A percentile compares a stretch with the other conserved stretches of the same genome.
phyloP scores from a whole-genome alignment of 2,113 vertebrate genomes.

The Dicaeum eximium region DNA sequence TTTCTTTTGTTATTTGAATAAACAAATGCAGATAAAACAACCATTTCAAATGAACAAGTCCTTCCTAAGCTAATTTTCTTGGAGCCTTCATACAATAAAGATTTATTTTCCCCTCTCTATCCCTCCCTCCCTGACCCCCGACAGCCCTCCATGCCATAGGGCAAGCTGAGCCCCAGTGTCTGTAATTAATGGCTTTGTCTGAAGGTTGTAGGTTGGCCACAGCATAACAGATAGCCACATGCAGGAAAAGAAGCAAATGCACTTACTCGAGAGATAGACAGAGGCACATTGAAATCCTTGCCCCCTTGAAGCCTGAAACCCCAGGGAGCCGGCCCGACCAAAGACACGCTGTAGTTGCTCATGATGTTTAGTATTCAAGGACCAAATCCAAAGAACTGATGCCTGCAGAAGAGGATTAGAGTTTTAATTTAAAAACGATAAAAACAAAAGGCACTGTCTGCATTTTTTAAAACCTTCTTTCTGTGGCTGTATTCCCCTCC shows the following conservation, averaged over 20 bases:
- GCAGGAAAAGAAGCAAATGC: not conserved
- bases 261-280: slow-evolving; percentile 94
- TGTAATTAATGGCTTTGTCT: not conserved
- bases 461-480: not conserved
- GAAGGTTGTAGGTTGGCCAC: not conserved
- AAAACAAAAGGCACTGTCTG: not conserved
- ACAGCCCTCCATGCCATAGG: not conserved
- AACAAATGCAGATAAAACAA: not conserved
- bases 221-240: not conserved
- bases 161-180: not conserved
- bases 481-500: not conserved
- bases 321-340: slow-evolving; percentile 92
- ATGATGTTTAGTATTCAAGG: slow-evolving; percentile 71
- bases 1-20: not conserved
- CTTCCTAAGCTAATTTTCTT: not conserved
- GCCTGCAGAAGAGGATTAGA: slow-evolving; percentile 63
- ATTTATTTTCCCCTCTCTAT: not conserved
- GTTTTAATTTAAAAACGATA: not conserved
- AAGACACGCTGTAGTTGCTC: slow-evolving; percentile 90
- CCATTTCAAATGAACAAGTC: not conserved
- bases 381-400: slow-evolving; percentile 42
- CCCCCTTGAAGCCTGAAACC: slow-evolving; percentile 97
- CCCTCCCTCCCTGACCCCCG: not conserved
- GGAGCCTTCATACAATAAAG: not conserved
- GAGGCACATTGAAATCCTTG: slow-evolving; percentile 97